Conservation (phyloP, 1,140 invertebrate species). For the Coboldia fuscipes region DNA sequence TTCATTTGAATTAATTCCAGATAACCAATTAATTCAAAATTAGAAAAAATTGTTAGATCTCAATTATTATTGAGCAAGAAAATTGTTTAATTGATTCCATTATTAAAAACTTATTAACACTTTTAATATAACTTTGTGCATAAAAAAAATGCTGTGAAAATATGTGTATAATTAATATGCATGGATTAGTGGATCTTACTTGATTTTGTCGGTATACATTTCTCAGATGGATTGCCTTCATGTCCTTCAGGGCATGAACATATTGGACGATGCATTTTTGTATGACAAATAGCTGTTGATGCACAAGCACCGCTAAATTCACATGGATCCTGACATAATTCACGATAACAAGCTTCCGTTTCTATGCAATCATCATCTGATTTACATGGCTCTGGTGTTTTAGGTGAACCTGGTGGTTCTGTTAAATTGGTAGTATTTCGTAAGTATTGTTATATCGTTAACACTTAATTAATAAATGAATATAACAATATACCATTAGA, state of each 20-base stretch:
- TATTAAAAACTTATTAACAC: too few species aligned
- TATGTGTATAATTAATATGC: too few species aligned
- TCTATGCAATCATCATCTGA: constrained; percentile 53
- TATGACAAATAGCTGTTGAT: constrained; percentile 28
- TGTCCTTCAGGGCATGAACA: constrained; percentile 23
- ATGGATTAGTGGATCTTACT: too few species aligned
- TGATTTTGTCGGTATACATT: constrained; percentile 8
- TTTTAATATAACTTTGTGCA: too few species aligned
- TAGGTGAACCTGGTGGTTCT: constrained; percentile 41
- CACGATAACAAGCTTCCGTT: constrained; percentile 50
- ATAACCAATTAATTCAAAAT: too few species aligned
- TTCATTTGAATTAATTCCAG: too few species aligned
- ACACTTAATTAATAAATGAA: constrained; percentile 1
- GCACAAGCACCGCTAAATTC: constrained; percentile 52
- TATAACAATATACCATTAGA: too few species aligned
- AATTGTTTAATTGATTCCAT: too few species aligned
- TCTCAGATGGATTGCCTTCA: constrained; percentile 14
- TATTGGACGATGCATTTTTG: constrained; percentile 28
- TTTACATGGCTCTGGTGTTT: constrained; percentile 42
- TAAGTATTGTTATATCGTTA: constrained; percentile 4
- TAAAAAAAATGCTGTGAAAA: too few species aligned
- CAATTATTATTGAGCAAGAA: too few species aligned
- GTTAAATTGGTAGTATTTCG: constrained; percentile 14
- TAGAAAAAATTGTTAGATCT: too few species aligned
- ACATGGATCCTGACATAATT: constrained; percentile 48